Base-by-base conservation (phyloP, 2,888 invertebrate genomes). In the Piscicola geometra region DNA sequence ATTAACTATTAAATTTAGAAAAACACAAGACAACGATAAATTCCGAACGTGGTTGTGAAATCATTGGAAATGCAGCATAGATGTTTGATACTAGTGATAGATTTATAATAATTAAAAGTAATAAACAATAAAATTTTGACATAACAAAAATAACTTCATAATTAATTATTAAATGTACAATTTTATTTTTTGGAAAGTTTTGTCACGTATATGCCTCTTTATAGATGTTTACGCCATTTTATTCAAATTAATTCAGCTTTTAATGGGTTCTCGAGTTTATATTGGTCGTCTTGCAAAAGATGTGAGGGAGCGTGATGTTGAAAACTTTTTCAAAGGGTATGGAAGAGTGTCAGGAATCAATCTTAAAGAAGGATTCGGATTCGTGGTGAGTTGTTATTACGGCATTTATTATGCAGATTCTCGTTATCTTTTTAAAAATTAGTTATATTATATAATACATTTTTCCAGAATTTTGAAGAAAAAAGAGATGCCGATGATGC, bases 401-500 rank as follows among this genome's bases (percentile, higher is more conserved):
- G 35, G 91, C 90, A 75, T 36, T 18, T 1, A 33, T 33, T 32
- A 52, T 36, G 35, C 64, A 28, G 21, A 28, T 64, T 64, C 30
- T 5, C 21, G 21, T 64, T 64, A 28, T 67, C 32, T 25, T 35
- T 67, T 67, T 3, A 9, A 18, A 32, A 32, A 67, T 67, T 35
- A 12, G 12, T 12, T 21, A 67, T 9, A 5, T 18, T 12, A 9
- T 5, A 21, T 5, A 33, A 21, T 35, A 33, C 15, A 67, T 12
- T 32, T 67, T 35, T 30, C 28, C 52, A 80, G 95, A 97, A 97
- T 88, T 97, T 97, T 87, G 96, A 97, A 86, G 96, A 96, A 86
- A 91, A 94, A 78, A 89, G 95, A 86, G 97, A 97, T 88, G 97
- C 97, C 71, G 97, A 98, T 87, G 98, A 99, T 88, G 98, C 98